phyloP scores from a whole-genome alignment of 1,140 invertebrate species.

The Lucilia sericata region DNA sequence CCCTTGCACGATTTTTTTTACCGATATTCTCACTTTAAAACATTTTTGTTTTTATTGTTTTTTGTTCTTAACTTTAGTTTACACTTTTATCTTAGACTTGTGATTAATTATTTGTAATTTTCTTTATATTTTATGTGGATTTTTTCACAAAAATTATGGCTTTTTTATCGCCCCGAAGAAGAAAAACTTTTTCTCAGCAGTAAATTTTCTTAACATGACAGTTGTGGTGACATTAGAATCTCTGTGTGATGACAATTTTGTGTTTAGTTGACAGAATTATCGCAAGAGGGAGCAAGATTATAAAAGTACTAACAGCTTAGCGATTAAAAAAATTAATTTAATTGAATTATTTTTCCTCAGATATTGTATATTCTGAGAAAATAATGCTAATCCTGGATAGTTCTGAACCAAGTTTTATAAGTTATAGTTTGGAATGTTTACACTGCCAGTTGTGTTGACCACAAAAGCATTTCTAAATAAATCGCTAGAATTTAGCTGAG shows the following conservation, averaged over 20 bases:
- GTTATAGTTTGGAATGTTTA: no score
- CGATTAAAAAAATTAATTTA: no score
- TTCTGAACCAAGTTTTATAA: no score
- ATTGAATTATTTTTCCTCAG: no score
- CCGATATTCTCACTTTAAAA: not conserved
- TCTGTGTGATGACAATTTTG: not conserved
- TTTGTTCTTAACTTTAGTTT: not conserved
- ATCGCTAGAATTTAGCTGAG: no score
- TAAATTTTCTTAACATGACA: constrained; percentile 10
- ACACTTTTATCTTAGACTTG: not conserved
- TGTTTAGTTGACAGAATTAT: not conserved
- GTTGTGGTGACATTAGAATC: not conserved
- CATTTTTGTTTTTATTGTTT: not conserved
- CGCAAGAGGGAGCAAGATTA: not conserved
- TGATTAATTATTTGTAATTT: not conserved
- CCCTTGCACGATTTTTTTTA: constrained; percentile 19
- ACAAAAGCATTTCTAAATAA: no score
- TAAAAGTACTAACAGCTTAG: no score
- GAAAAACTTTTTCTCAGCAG: constrained; percentile 1
- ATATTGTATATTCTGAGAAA: no score
- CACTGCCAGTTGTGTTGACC: no score
- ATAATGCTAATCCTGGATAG: no score
- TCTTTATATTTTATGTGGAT: not conserved
- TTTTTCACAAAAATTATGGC: not conserved
- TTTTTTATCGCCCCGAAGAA: constrained; percentile 18